Conservation (phyloP, 2,888 invertebrate species). For the Oscheius myriophilus region DNA sequence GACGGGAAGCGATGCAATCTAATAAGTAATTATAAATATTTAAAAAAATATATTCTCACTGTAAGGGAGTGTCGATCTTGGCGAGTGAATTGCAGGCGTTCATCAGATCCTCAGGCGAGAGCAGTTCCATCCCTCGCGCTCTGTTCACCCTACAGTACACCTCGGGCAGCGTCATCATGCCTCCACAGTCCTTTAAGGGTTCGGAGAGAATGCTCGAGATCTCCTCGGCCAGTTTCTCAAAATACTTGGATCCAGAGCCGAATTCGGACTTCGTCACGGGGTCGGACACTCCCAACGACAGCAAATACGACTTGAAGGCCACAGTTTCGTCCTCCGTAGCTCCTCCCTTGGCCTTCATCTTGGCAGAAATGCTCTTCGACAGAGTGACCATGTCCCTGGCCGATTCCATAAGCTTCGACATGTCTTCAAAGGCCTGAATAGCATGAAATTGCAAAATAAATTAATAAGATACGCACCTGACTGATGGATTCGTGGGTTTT, state of each 20-base stretch:
- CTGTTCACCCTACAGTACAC: slow-evolving; percentile 96
- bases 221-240: slow-evolving; percentile 85
- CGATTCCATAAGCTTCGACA: slow-evolving; percentile 90
- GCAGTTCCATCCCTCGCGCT: slow-evolving; percentile 90
- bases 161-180: slow-evolving; percentile 95
- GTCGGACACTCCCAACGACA: slow-evolving; percentile 96
- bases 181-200: slow-evolving; percentile 88
- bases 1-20: slow-evolving; percentile 87
- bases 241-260: slow-evolving; percentile 85
- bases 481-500: slow-evolving; percentile 90
- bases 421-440: slow-evolving; percentile 86
- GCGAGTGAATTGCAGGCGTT: slow-evolving; percentile 81
- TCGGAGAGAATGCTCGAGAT: slow-evolving; percentile 83
- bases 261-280: slow-evolving; percentile 93
- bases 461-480: slow-evolving; percentile 70
- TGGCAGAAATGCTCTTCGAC: slow-evolving; percentile 88
- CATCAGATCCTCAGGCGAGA: slow-evolving; percentile 95
- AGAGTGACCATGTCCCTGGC: slow-evolving; percentile 96
- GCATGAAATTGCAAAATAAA: not conserved
- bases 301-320: slow-evolving; percentile 90
- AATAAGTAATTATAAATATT: not conserved
- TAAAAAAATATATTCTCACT: slow-evolving; percentile 60
- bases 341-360: slow-evolving; percentile 91
- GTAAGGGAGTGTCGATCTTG: slow-evolving; percentile 71
- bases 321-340: slow-evolving; percentile 95